Percentiles rank a stretch among this genome's conserved stretches.
These are phyloP conservation scores for Liolophura sinensis DNA, from an alignment of 1,140 invertebrate species.

Conservation along the genomic window DNA sequence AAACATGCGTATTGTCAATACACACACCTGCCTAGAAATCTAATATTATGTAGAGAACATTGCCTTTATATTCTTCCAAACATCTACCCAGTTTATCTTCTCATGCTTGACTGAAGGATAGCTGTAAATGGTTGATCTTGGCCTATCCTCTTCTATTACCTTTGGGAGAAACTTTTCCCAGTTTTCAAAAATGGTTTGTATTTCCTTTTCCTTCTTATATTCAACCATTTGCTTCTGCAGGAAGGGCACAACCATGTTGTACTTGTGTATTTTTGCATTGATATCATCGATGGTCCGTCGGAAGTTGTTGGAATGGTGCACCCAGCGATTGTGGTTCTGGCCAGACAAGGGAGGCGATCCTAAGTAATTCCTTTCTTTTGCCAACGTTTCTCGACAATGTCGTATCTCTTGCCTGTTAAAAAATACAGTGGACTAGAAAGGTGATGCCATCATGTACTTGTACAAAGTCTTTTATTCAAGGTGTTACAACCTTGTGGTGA, in stretches of 20 bases:
- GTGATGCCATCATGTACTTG: no score
- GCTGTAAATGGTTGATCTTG: neutral
- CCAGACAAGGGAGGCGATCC: conserved; percentile 66
- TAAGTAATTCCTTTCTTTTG: conserved; percentile 62
- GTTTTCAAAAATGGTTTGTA: conserved; percentile 22
- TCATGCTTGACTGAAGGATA: neutral
- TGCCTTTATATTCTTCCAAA: conserved; percentile 37
- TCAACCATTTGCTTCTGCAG: conserved; percentile 79
- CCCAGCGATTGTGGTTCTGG: conserved; percentile 66
- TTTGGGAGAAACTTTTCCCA: conserved; percentile 22
- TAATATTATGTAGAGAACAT: conserved; percentile 13
- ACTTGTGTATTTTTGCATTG: conserved; percentile 79
- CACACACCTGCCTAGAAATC: no score
- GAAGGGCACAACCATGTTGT: conserved; percentile 81
- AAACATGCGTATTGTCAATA: no score
- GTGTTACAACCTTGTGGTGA: no score
- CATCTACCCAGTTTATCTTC: conserved; percentile 29
- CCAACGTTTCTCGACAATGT: conserved; percentile 62
- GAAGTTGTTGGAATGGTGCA: conserved; percentile 61
- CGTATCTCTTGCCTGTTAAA: conserved; percentile 65
- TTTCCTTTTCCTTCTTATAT: conserved; percentile 29
- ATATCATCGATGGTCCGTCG: conserved; percentile 59
- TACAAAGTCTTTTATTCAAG: no score
- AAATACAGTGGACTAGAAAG: neutral
- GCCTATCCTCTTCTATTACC: neutral